phyloP scores from a whole-genome alignment of 2,797 vertebrate genomes.

The Phoebastria nigripes region DNA sequence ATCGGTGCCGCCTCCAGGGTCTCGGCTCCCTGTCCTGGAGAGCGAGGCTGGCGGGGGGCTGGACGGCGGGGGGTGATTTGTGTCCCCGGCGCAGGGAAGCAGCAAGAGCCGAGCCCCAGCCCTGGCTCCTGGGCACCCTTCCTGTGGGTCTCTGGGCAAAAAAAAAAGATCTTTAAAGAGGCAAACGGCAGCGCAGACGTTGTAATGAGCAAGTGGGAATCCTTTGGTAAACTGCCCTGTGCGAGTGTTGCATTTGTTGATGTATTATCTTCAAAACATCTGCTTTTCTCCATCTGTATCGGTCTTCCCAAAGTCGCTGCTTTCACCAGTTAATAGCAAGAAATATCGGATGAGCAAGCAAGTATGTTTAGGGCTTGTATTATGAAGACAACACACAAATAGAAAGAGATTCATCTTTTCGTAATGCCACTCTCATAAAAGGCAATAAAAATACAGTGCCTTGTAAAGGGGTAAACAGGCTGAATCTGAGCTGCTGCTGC shows the following conservation, averaged over 20 bases:
- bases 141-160: background rate
- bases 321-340: constrained; percentile 36
- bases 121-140: background rate
- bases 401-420: constrained; percentile 58
- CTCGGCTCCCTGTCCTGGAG: background rate
- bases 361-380: constrained; percentile 52
- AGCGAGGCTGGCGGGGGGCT: background rate
- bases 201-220: background rate
- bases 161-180: background rate
- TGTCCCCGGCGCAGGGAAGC: background rate
- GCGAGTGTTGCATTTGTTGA: background rate
- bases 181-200: background rate
- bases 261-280: constrained; percentile 22
- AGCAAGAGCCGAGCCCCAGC: background rate
- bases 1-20: background rate
- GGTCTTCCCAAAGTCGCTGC: constrained; percentile 1
- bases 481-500: background rate
- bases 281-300: constrained; percentile 15
- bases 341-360: constrained; percentile 49
- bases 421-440: constrained; percentile 51
- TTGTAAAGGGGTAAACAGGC: constrained; percentile 58
- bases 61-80: background rate
- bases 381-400: constrained; percentile 45
- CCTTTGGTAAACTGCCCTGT: constrained; percentile 10
- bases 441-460: constrained; percentile 44